Base-by-base conservation (phyloP, 2,113 vertebrate species). In the Nipponia nippon region DNA sequence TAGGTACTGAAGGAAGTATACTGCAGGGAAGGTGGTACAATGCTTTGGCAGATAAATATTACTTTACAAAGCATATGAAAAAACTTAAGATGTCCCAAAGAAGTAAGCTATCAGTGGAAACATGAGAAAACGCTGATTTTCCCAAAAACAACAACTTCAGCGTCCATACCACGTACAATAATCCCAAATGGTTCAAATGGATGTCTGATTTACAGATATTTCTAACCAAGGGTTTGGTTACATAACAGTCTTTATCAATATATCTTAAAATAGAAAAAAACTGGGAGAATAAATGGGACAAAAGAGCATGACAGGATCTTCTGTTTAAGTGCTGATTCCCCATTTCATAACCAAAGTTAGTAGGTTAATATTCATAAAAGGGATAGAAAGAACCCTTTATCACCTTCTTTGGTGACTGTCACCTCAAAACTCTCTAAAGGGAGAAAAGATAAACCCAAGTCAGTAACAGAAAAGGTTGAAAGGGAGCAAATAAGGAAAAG, bases 361-460 rank as follows among this genome's bases (percentile, higher is more conserved):
- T 99, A 99, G 98, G 99, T 99, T 99, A 99, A 99, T 99, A 99
- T 78, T 98, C 97, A 97, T 98, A 99, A 97, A 96, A 97, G 97
- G 98, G 98, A 98, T 97, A 99, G 98, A 99, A 99, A 99, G 98
- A 99, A 98, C 98, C 99, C 98, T 98, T 99, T 98, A 99, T 99
- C 99, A 99, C 99, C 99, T 99, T 99, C 99, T 99, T 99, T 99
- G 98, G 99, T 99, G 99, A 99, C 98, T 99, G 99, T 99, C 99
- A 99, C 99, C 99, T 99, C 99, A 99, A 99, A 99, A 99, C 99
- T 99, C 98, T 99, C 99, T 99, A 99, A 99, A 99, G 99, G 98
- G 97, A 99, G 98, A 99, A 98, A 99, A 99, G 98, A 99, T 98
- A 99, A 99, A 99, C 98, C 98, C 98, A 97, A 98, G 98, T 99